Conservation (phyloP, 2,113 vertebrate species). For the Grallaria varia region DNA sequence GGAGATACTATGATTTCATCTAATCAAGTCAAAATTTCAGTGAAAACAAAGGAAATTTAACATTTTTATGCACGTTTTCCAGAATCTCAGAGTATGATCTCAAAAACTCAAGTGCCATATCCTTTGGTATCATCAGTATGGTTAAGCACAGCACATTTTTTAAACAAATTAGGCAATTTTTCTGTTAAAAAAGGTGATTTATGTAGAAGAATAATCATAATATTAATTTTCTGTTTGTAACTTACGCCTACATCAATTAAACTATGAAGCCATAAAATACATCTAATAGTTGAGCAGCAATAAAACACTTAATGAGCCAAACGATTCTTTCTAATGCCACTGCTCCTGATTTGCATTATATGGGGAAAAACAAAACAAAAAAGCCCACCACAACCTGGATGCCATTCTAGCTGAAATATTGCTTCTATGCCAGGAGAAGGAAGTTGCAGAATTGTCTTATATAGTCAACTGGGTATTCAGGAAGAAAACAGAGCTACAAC, state of each 20-base stretch:
- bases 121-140: background rate
- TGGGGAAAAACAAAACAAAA: background rate
- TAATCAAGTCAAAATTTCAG: constrained; percentile 68
- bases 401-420: background rate
- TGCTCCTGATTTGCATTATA: background rate
- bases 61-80: constrained; percentile 21
- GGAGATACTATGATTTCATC: constrained; percentile 49
- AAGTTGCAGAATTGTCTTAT: background rate
- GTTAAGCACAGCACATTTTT: background rate
- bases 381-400: background rate
- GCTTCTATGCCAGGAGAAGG: background rate
- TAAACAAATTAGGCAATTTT: background rate
- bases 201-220: constrained; percentile 11
- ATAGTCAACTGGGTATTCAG: rapidly evolving
- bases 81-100: background rate
- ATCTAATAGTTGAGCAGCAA: background rate
- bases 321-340: background rate
- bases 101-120: constrained; percentile 18
- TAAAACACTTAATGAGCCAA: background rate
- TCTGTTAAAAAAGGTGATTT: background rate
- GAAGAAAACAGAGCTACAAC: background rate
- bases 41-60: constrained; percentile 51
- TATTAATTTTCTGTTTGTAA: constrained; percentile 6
- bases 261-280: background rate
- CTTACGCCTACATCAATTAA: background rate